Base-by-base conservation (phyloP, 2,888 invertebrate species). In the Eueremaeus valkanovi region DNA sequence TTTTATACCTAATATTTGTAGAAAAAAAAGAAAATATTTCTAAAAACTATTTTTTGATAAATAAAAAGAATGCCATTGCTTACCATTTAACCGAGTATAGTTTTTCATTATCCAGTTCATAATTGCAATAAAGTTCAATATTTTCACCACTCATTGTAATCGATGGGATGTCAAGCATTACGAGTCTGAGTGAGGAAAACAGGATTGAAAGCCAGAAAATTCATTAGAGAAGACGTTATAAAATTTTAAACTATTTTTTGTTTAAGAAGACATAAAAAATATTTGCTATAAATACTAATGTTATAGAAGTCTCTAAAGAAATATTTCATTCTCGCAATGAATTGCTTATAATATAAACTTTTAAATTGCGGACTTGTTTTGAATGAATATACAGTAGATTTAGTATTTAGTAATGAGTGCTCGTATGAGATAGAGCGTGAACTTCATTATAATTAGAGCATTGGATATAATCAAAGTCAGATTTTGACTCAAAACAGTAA, bases 71-170 rank as follows among this genome's bases (percentile, higher is more conserved):
- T 68, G 33, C 29, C n/a, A 31, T 72, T 68, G 92, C 93, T 86
- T 93, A 93, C 93, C 93, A 93, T 85, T 93, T 93, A 81, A 93
- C 92, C 45, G 92, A 92, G 84, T 93, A 93, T 72, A 93, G 86
- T 72, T 89, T 88, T 83, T 93, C 92, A 5, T 88, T 89, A 80
- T 92, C 91, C 83, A 93, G 86, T 84, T 91, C 89, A 86, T 90
- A 93, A 83, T 90, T 89, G 84, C 93, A 93, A 82, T 90, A 90
- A 80, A 93, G 85, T 75, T 87, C 86, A 51, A 91, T 90, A 80
- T 89, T 88, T 82, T 90, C 89, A 80, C 91, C 90, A 78, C 90
- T 86, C 76, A 91, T 89, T 80, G 91, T 91, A 85, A 92, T 91
- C 79, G 89, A 88, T 21, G 93, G 93, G 82, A 93, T 90, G 80